A percentile compares a stretch with the other conserved stretches of the same genome.
phyloP scores from a whole-genome alignment of 2,888 invertebrate genomes.

The Oxycera nigricornis region DNA sequence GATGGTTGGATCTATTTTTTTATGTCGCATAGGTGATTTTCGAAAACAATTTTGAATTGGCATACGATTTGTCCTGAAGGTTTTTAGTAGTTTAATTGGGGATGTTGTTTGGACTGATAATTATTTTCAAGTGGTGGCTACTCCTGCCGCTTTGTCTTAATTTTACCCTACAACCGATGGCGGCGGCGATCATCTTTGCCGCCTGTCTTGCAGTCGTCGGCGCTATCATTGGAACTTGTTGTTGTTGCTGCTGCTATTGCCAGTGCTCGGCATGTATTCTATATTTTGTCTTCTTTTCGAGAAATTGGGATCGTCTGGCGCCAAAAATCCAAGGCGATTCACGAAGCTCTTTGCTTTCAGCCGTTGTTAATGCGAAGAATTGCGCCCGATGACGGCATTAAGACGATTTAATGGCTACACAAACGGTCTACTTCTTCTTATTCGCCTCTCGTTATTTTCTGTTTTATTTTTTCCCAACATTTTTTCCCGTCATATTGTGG shows the following conservation, averaged over 20 bases:
- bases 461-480: slow-evolving; percentile 18
- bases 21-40: too few species aligned
- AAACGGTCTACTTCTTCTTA: slow-evolving; percentile 18
- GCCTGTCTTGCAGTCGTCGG: neutral
- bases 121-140: too few species aligned
- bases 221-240: neutral
- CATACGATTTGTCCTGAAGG: too few species aligned
- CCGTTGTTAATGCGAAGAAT: slow-evolving; percentile 24
- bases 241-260: slow-evolving; percentile 14
- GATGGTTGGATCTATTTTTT: too few species aligned
- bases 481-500: neutral
- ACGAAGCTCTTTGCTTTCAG: slow-evolving; percentile 23
- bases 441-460: slow-evolving; percentile 11
- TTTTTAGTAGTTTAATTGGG: too few species aligned
- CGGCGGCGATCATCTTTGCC: slow-evolving; percentile 16
- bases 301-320: slow-evolving; percentile 36
- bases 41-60: too few species aligned
- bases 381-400: slow-evolving; percentile 33
- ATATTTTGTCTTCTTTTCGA: slow-evolving; percentile 30
- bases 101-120: too few species aligned
- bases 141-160: slow-evolving; percentile 9
- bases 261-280: neutral
- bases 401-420: slow-evolving; percentile 37
- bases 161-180: slow-evolving; percentile 10
- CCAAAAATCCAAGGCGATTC: slow-evolving; percentile 35